A percentile compares a stretch with the other conserved stretches of the same genome.
These are phyloP conservation scores for Zeus faber DNA, from an alignment of 2,113 vertebrate genomes.

Conservation along the genomic window DNA sequence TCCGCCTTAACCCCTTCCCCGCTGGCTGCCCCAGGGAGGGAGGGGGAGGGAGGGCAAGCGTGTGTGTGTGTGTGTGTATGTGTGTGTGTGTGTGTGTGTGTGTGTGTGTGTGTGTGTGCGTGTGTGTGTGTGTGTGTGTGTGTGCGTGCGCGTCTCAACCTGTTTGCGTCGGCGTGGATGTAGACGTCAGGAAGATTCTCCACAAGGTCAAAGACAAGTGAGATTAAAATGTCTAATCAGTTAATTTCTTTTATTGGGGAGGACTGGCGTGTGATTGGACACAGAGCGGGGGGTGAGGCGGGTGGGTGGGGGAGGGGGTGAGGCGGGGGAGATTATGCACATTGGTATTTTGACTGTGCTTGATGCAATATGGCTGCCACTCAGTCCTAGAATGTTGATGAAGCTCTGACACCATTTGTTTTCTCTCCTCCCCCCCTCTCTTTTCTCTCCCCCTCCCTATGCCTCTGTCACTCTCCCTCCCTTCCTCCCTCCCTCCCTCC, in stretches of 20 bases:
- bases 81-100: constrained; percentile 21
- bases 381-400: constrained; percentile 76
- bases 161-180: constrained; percentile 72
- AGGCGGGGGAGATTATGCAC: constrained; percentile 59
- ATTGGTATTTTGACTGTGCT: constrained; percentile 73
- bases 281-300: constrained; percentile 47
- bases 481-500: constrained; percentile 25
- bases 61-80: constrained; percentile 23
- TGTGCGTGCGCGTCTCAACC: constrained; percentile 57
- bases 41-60: constrained; percentile 9
- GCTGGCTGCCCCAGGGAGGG: constrained; percentile 58
- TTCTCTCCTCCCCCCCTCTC: constrained; percentile 35
- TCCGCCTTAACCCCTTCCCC: constrained; percentile 83
- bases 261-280: constrained; percentile 79
- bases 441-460: constrained; percentile 2
- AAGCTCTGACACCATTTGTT: constrained; percentile 70
- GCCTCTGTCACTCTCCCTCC: constrained; percentile 13
- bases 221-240: constrained; percentile 85
- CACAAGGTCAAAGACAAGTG: constrained; percentile 83
- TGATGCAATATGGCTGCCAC: constrained; percentile 72
- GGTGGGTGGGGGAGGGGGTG: constrained; percentile 34
- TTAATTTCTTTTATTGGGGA: constrained; percentile 85
- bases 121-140: constrained; percentile 7
- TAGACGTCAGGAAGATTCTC: constrained; percentile 79
- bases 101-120: constrained; percentile 5